Percentiles rank a stretch among this genome's conserved stretches.
These are phyloP conservation scores for Microcebus tavaratra DNA, from an alignment of 2,113 vertebrate species.

Conservation along the genomic window DNA sequence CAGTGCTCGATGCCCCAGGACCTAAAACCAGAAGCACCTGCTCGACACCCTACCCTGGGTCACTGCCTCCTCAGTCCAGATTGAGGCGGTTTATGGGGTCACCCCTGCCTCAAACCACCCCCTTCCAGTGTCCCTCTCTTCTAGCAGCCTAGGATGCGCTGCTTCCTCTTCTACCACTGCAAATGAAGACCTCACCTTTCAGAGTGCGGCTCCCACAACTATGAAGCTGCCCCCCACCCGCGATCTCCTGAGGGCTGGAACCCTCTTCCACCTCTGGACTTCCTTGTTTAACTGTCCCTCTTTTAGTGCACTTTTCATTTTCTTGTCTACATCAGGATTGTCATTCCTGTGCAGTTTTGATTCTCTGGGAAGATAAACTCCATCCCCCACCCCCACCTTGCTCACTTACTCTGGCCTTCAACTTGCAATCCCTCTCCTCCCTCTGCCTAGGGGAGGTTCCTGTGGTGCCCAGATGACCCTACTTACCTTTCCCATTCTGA, in stretches of 20 bases:
- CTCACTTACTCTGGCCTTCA: neutral
- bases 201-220: neutral
- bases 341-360: constrained; percentile 11
- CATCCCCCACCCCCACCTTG: neutral
- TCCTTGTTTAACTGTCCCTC: neutral
- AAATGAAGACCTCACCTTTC: neutral
- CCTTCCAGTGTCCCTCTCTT: neutral
- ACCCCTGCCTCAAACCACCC: neutral
- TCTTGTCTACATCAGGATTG: neutral
- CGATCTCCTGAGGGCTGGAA: neutral
- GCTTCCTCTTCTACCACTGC: neutral
- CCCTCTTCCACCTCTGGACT: neutral
- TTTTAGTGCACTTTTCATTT: neutral
- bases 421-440: neutral
- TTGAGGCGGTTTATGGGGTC: neutral
- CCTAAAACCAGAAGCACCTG: neutral
- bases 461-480: neutral
- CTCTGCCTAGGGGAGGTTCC: neutral
- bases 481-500: constrained; percentile 85
- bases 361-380: neutral
- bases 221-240: neutral
- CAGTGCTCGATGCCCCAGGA: neutral
- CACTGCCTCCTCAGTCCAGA: neutral
- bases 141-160: neutral
- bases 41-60: neutral